A percentile compares a stretch with the other conserved stretches of the same genome.
These are phyloP conservation scores for Apogon talboti DNA, from an alignment of 2,797 vertebrate genomes.

Conservation along the genomic window DNA sequence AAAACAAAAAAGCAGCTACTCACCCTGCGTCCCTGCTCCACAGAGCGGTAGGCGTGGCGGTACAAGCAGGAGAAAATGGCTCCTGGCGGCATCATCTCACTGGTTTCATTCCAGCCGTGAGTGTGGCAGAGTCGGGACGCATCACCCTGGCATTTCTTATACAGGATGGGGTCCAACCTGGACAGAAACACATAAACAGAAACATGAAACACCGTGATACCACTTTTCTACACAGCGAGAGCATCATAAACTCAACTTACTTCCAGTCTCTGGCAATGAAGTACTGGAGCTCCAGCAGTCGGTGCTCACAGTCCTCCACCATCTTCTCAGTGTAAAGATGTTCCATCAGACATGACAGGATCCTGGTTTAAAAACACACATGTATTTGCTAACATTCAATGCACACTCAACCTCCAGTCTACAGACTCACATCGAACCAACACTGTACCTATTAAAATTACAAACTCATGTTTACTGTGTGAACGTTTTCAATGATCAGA, in stretches of 20 bases:
- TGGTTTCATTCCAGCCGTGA: conserved; percentile 96
- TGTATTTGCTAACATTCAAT: no score
- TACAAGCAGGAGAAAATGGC: conserved; percentile 97
- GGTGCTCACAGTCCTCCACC: conserved; percentile 96
- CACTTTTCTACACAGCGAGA: neutral
- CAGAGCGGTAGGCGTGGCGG: conserved; percentile 94
- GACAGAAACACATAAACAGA: neutral
- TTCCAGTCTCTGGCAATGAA: conserved; percentile 99
- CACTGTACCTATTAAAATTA: no score
- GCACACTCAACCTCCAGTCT: no score
- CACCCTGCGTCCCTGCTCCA: conserved; percentile 95
- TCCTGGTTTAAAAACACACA: conserved; percentile 86
- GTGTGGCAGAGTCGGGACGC: conserved; percentile 95
- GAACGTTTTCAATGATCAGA: no score
- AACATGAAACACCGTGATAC: neutral
- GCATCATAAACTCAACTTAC: conserved; percentile 78
- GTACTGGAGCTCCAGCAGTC: conserved; percentile 95
- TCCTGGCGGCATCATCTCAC: conserved; percentile 92
- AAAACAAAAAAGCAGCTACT: conserved; percentile 36
- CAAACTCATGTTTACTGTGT: no score
- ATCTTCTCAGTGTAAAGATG: conserved; percentile 99
- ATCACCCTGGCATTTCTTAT: conserved; percentile 95
- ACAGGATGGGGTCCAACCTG: conserved; percentile 93
- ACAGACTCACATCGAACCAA: no score
- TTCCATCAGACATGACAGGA: conserved; percentile 97